Evolutionary conservation across 30 jellyfish, hydroid and myxozoan genomes (phyloP).

Genomic region (Hydra vulgaris): DNA sequence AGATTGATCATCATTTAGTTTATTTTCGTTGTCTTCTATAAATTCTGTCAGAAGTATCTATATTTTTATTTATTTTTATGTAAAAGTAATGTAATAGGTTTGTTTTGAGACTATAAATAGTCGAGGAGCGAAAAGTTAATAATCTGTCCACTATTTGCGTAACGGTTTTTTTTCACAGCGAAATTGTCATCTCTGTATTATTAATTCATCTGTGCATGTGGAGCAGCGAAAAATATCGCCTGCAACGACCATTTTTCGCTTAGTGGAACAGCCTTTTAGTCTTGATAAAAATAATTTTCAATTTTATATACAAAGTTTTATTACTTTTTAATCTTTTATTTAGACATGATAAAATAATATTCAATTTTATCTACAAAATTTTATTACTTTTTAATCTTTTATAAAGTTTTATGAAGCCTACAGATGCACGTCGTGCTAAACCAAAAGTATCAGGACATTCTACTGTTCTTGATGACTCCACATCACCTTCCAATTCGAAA

Average conservation of each 20-base stretch:
- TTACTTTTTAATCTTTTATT: too few species aligned
- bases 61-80: too few species aligned
- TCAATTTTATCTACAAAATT: too few species aligned
- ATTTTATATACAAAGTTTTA: too few species aligned
- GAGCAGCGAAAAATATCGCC: not conserved
- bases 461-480: conserved; percentile 41
- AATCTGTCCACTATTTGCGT: not conserved
- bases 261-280: not conserved
- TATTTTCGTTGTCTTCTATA: not conserved
- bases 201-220: not conserved
- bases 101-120: not conserved
- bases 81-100: not conserved
- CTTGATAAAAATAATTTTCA: too few species aligned
- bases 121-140: not conserved
- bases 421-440: conserved; percentile 72
- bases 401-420: conserved; percentile 86
- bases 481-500: conserved; percentile 46
- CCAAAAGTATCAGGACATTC: conserved; percentile 44
- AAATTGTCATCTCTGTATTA: not conserved
- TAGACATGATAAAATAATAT: too few species aligned
- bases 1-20: not conserved
- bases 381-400: not conserved
- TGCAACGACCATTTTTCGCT: not conserved
- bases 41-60: not conserved
- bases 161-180: not conserved